Evolutionary conservation across 1,140 invertebrate species (phyloP), one percentile per base, ranked within the genome.

Genomic region (Parasteatoda tepidariorum): DNA sequence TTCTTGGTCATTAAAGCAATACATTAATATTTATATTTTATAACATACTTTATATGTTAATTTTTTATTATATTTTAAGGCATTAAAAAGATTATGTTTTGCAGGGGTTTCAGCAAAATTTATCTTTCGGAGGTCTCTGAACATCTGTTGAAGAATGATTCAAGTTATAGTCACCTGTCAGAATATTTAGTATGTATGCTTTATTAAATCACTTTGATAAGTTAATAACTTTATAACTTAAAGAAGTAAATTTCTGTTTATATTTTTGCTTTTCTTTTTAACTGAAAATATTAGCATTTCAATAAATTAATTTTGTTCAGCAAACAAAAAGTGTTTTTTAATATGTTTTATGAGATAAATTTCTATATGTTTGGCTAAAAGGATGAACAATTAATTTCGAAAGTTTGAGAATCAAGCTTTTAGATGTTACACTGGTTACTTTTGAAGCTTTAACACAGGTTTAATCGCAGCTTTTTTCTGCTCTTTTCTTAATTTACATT

Each of bases 111-210:
- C 55, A 70, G 66, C 33, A 59, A 71, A 61, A 41, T 82, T 26
- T 82, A 82, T 30, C 9, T 82, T 11, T 82, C 78, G 6, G 66
- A 70, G 28, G 78, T 82, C 3, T 70, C 78, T 22, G 6, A 71
- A 13, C 67, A 71, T 61, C 26, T 82, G 18, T 22, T 82, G n/a
- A 70, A 82, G 48, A 82, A 71, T 59, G 67, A 70, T 71, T 22
- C 28, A 28, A 7, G 3, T 15, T 82, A 61, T 31, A 59, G 7
- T 22, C 33, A 70, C 31, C 62, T 82, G 68, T 28, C 55, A 38
- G 3, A 71, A 0, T 82, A 61, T 71, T 28, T 71, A 26, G 78
- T 82, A 70, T 22, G 73, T 34, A 38, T 26, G 54, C 13, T 28
- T 18, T 31, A 2, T 2, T 22, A 24, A 22, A 22, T 48, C 1